Evolutionary conservation across 2,888 invertebrate species (phyloP).

Genomic region (Endotricha flammealis): DNA sequence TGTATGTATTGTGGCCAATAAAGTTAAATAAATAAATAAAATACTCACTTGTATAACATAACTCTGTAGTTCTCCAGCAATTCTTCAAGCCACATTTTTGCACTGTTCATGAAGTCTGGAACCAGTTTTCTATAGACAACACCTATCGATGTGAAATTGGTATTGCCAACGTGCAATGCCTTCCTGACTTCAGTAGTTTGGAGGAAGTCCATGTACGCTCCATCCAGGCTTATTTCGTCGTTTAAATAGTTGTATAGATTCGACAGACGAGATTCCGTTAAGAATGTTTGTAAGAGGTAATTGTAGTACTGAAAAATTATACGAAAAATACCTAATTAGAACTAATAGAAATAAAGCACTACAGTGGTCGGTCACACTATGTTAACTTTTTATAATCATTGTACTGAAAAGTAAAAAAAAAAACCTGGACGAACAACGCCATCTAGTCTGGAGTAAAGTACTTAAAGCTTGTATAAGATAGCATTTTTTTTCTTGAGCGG

Average conservation of each 20-base stretch:
- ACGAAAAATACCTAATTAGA: background rate
- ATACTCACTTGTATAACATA: constrained; percentile 78
- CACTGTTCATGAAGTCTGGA: constrained; percentile 77
- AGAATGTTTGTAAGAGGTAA: constrained; percentile 61
- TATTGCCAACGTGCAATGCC: constrained; percentile 75
- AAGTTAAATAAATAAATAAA: too few relatives aligned
- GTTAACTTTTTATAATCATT: too few relatives aligned
- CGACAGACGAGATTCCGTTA: constrained; percentile 56
- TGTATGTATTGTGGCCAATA: too few relatives aligned
- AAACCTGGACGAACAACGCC: too few relatives aligned
- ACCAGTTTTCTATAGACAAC: constrained; percentile 71
- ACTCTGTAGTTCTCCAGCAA: constrained; percentile 75
- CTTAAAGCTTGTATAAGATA: too few relatives aligned
- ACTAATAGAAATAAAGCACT: background rate
- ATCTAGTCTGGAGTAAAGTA: too few relatives aligned
- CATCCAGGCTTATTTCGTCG: constrained; percentile 56
- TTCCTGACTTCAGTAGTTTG: constrained; percentile 59
- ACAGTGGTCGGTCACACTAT: too few relatives aligned
- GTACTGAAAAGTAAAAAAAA: too few relatives aligned
- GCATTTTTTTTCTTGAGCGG: too few relatives aligned
- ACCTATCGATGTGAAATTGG: constrained; percentile 68
- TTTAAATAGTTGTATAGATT: constrained; percentile 72
- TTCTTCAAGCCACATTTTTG: constrained; percentile 76
- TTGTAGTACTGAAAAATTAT: constrained; percentile 67
- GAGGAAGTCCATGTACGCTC: constrained; percentile 61